These are phyloP conservation scores for Suillia variegata DNA, from an alignment of 2,888 invertebrate species.

Conservation along the genomic window DNA sequence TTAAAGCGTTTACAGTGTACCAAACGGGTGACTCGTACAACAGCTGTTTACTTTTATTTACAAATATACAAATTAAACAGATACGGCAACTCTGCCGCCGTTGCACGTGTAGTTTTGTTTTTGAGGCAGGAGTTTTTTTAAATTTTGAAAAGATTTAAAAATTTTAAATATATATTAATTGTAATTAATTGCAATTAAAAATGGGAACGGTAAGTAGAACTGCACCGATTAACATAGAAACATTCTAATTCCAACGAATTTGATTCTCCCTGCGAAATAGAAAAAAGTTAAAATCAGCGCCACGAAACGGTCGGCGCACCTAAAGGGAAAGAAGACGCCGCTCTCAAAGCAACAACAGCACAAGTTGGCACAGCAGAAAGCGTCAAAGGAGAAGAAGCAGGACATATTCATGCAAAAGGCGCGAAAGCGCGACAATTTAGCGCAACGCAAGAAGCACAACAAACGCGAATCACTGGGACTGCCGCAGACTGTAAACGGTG, in stretches of 20 bases:
- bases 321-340: conserved; percentile 56
- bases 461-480: conserved; percentile 44
- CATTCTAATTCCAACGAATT: no score
- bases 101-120: no score
- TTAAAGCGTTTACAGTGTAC: no score
- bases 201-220: conserved; percentile 39
- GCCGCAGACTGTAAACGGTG: conserved; percentile 14
- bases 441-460: conserved; percentile 48
- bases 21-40: no score
- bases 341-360: conserved; percentile 56
- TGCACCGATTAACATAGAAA: no score
- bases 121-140: no score
- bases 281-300: conserved; percentile 61
- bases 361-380: conserved; percentile 41
- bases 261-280: no score
- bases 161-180: conserved; percentile 8
- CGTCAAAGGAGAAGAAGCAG: conserved; percentile 46
- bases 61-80: no score
- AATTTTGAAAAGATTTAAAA: no score
- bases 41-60: no score
- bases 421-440: conserved; percentile 47
- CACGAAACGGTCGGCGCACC: conserved; percentile 58
- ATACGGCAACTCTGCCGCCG: no score
- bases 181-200: conserved; percentile 9
- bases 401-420: conserved; percentile 54